Evolutionary conservation across 2,888 invertebrate genomes (phyloP).

Genomic region (Oegoconia quadripuncta): DNA sequence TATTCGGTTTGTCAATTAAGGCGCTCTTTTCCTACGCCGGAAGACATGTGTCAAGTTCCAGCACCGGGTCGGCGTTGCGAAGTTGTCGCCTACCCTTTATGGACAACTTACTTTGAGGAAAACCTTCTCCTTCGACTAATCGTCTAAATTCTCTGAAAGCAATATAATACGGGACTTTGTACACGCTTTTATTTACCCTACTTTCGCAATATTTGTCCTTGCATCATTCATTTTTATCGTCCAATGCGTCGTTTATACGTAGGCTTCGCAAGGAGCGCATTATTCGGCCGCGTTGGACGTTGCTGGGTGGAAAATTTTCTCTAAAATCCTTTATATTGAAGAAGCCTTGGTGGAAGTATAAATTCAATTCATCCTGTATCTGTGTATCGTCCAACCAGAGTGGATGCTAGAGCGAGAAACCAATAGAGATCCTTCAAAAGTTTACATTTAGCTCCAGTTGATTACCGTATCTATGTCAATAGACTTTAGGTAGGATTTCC

Average conservation of each 20-base stretch:
- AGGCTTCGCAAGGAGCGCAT: background rate
- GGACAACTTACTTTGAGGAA: constrained; percentile 6
- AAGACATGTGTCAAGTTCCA: too few relatives aligned
- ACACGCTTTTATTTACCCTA: background rate
- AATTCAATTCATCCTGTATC: constrained; percentile 75
- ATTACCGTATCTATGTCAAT: constrained; percentile 19
- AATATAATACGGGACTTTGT: constrained; percentile 1
- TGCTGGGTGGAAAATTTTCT: constrained; percentile 29
- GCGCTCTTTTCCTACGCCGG: too few relatives aligned
- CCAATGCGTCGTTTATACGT: background rate
- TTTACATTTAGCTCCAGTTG: constrained; percentile 24
- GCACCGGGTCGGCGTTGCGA: background rate
- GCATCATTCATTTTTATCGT: background rate
- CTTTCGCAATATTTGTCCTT: background rate
- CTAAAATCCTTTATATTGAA: constrained; percentile 38
- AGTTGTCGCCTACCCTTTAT: background rate
- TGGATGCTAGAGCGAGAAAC: constrained; percentile 59
- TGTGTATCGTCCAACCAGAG: constrained; percentile 67
- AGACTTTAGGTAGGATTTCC: constrained; percentile 25
- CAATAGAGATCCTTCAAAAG: constrained; percentile 62
- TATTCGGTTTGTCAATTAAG: too few relatives aligned
- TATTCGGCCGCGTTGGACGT: constrained; percentile 24
- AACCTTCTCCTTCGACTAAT: constrained; percentile 10
- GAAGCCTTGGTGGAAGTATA: constrained; percentile 44
- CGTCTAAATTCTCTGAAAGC: constrained; percentile 3